These are phyloP conservation scores for Alloscopus bannaensis DNA, from an alignment of 2,888 invertebrate species.

Conservation along the genomic window DNA sequence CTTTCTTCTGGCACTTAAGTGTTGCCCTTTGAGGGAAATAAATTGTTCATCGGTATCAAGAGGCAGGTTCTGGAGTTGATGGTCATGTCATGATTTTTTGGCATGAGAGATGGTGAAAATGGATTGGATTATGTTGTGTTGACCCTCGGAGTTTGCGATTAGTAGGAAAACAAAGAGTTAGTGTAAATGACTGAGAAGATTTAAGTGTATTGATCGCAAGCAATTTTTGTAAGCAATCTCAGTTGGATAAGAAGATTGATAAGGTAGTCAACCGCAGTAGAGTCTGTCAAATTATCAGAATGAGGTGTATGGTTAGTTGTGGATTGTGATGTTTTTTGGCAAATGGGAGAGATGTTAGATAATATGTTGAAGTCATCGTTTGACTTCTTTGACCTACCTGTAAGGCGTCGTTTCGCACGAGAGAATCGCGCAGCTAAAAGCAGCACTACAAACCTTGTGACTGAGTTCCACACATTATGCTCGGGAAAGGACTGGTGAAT, in stretches of 20 bases:
- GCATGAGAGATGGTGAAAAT: conserved; percentile 25
- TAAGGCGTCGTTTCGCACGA: too few relatives aligned
- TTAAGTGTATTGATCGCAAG: neutral
- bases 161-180: neutral
- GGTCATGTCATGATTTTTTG: conserved; percentile 28
- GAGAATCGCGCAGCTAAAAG: too few relatives aligned
- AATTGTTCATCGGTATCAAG: conserved; percentile 29
- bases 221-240: too few relatives aligned
- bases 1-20: too few relatives aligned
- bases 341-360: too few relatives aligned
- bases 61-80: neutral
- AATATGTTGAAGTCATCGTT: too few relatives aligned
- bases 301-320: too few relatives aligned
- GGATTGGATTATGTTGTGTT: conserved; percentile 3
- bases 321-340: too few relatives aligned
- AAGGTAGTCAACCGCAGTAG: too few relatives aligned
- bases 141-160: neutral
- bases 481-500: conserved; percentile 4
- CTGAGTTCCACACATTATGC: neutral
- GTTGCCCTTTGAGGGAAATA: conserved; percentile 18
- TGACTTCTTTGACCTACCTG: too few relatives aligned
- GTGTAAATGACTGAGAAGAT: neutral
- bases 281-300: too few relatives aligned
- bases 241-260: too few relatives aligned
- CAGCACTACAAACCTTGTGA: neutral